Evolutionary conservation across 1,140 invertebrate species (phyloP).

Genomic region (Sycobia sp.): DNA sequence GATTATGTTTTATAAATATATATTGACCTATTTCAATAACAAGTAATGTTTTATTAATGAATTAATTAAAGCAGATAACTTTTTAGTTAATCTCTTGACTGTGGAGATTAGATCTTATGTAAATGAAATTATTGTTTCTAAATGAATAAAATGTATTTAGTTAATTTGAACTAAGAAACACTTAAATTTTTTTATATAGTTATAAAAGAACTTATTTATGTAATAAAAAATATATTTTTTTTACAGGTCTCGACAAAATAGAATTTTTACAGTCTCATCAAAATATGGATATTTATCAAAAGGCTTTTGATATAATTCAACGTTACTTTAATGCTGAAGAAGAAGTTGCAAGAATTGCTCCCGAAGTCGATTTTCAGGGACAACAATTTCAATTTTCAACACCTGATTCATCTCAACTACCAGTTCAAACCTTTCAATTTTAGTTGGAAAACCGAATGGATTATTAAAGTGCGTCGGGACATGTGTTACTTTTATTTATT

Average conservation of each 20-base stretch:
- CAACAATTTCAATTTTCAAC: slow-evolving; percentile 79
- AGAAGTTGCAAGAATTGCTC: slow-evolving; percentile 84
- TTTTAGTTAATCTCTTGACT: too few species aligned
- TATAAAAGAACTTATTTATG: neutral
- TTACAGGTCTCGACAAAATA: slow-evolving; percentile 92
- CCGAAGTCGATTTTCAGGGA: slow-evolving; percentile 75
- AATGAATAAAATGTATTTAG: too few species aligned
- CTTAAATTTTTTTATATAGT: too few species aligned
- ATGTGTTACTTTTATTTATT: slow-evolving; percentile 44
- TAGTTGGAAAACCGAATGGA: slow-evolving; percentile 58
- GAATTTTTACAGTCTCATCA: slow-evolving; percentile 96
- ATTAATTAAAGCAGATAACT: too few species aligned
- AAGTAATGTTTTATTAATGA: too few species aligned
- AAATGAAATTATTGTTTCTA: too few species aligned
- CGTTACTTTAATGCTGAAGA: slow-evolving; percentile 92
- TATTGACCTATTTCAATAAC: too few species aligned
- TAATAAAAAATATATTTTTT: slow-evolving; percentile 38
- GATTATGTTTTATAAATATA: neutral
- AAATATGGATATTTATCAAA: slow-evolving; percentile 95
- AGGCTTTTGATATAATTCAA: slow-evolving; percentile 95
- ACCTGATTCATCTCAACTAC: slow-evolving; percentile 70
- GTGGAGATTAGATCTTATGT: too few species aligned
- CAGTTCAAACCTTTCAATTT: slow-evolving; percentile 81
- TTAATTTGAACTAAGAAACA: too few species aligned
- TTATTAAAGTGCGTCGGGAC: slow-evolving; percentile 19